These are phyloP conservation scores for Tauraco erythrolophus DNA, from an alignment of 2,113 vertebrate genomes.

Conservation along the genomic window DNA sequence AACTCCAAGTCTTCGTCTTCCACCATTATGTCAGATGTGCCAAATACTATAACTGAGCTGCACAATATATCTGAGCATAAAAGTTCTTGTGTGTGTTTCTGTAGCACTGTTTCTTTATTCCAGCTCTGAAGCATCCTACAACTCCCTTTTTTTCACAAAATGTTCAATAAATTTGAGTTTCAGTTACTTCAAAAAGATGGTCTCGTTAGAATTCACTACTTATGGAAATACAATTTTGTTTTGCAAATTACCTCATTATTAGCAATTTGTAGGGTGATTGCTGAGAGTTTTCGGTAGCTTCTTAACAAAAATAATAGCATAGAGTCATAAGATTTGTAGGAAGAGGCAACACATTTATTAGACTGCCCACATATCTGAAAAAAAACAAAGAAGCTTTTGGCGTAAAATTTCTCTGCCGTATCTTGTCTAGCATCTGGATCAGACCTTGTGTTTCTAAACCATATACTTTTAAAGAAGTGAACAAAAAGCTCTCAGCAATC, in stretches of 20 bases:
- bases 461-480: not conserved
- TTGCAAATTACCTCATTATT: conserved; percentile 49
- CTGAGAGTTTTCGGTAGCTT: conserved; percentile 32
- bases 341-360: conserved; percentile 29
- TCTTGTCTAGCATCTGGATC: conserved; percentile 1
- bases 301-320: conserved; percentile 23
- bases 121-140: not conserved
- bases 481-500: conserved; percentile 3
- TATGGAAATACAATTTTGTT: conserved; percentile 11
- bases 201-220: not conserved
- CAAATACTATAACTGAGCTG: not conserved
- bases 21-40: not conserved
- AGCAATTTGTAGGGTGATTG: conserved; percentile 41
- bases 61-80: not conserved
- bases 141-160: not conserved
- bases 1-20: not conserved
- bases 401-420: not conserved
- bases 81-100: not conserved
- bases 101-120: not conserved
- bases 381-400: not conserved
- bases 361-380: not conserved
- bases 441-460: not conserved
- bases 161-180: not conserved
- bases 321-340: not conserved
- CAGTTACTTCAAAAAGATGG: not conserved